Conservation (phyloP, 2,113 vertebrate species). For the Gallinago media region DNA sequence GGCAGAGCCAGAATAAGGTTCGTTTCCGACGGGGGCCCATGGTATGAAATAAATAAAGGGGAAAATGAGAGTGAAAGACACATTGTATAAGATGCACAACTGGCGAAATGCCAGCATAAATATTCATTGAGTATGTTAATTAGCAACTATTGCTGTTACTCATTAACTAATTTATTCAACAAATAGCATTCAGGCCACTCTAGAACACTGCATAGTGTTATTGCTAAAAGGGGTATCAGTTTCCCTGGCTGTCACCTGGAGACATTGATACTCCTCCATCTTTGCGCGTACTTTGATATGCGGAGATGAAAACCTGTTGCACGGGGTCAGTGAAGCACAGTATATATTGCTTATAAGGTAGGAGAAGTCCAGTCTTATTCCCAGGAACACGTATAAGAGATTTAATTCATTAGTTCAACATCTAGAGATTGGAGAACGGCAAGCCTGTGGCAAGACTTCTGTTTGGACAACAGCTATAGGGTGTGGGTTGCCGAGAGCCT, state of each 20-base stretch:
- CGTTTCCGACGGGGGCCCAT: neutral
- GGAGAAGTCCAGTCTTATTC: neutral
- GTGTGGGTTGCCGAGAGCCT: neutral
- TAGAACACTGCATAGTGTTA: conserved; percentile 67
- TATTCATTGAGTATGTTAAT: conserved; percentile 72
- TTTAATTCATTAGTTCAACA: neutral
- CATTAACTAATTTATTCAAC: conserved; percentile 73
- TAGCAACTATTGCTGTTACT: conserved; percentile 71
- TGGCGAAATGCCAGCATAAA: conserved; percentile 59
- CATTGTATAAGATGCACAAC: conserved; percentile 60
- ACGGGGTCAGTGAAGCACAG: neutral
- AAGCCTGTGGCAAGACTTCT: neutral
- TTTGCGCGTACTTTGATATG: conserved; percentile 33
- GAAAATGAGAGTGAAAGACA: conserved; percentile 68
- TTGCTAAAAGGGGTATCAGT: conserved; percentile 59
- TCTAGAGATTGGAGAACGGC: neutral
- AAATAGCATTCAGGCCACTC: conserved; percentile 63
- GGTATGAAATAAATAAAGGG: conserved; percentile 61
- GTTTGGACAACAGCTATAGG: neutral
- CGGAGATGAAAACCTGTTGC: conserved; percentile 17
- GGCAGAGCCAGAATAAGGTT: conserved; percentile 27
- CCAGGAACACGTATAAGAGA: neutral
- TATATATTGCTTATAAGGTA: neutral
- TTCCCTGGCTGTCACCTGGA: conserved; percentile 70
- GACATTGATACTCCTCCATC: conserved; percentile 53